Evolutionary conservation across 2,888 invertebrate species (phyloP), one percentile per base, ranked within the genome.

Genomic region (Amiota communis): DNA sequence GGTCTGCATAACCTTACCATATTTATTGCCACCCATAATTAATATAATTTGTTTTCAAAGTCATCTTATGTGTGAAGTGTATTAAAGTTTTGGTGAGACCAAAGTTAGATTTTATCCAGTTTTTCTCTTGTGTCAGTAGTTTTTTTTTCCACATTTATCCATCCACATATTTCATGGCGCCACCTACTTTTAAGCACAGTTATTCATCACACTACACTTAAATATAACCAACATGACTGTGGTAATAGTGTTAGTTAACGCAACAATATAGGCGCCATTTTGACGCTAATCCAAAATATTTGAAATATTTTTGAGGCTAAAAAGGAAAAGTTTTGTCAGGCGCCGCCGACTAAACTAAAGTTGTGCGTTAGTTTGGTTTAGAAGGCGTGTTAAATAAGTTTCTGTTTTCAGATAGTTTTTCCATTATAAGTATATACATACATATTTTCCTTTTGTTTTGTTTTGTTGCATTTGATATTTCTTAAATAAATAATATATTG

Each of bases 211-310:
- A 36, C 3, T 53, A 53, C n/a, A 53, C 53, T 53, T 53, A 53
- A 8, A 53, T 15, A 53, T n/a, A 36, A 36, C 4, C 36, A 36
- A 36, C 36, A 6, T 36, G 36, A 36, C 36, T 15, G 13, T 53
- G 53, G 13, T 15, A n/a, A n/a, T n/a, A 53, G 15, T 53, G 53
- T 53, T 53, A 53, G 53, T 15, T 15, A 53, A 53, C 15, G 53
- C 65, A 65, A 65, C 49, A 65, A 65, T 49, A 48, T 13, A 15
- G 65, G 48, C 65, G 65, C 65, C 65, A 65, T 17, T 48, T 17
- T 13, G 65, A 65, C 48, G 65, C 49, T 48, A 65, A 65, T 49
- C 65, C 36, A 65, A 49, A 65, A 36, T 36, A 36, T 36, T 12
- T 15, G 17, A 59, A 59, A 59, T 59, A 59, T 17, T 59, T 59